Percentiles rank a stretch among this genome's conserved stretches.
phyloP scores from a whole-genome alignment of 2,113 vertebrate genomes.

The Seriola aureovittata region DNA sequence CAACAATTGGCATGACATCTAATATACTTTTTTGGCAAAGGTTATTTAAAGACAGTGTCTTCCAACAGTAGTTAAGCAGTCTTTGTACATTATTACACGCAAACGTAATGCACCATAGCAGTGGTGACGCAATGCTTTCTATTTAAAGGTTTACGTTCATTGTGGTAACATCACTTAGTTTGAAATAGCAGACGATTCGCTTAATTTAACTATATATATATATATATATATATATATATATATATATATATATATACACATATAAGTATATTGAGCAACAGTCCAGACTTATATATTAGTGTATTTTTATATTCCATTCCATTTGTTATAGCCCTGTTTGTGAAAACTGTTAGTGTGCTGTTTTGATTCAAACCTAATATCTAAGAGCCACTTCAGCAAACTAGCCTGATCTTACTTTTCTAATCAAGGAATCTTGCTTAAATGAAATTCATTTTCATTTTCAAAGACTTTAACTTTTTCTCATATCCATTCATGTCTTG shows the following conservation, averaged over 20 bases:
- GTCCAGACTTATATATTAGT: neutral
- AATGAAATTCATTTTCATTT: too few relatives aligned
- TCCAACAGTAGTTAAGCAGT: constrained; percentile 1
- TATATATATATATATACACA: too few relatives aligned
- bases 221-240: too few relatives aligned
- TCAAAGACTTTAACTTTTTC: too few relatives aligned
- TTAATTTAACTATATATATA: neutral
- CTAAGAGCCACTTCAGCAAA: neutral
- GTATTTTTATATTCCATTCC: too few relatives aligned
- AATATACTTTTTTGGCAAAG: constrained; percentile 20
- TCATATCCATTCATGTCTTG: too few relatives aligned
- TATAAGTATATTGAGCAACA: too few relatives aligned
- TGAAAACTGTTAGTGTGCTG: neutral
- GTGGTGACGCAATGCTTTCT: constrained; percentile 13
- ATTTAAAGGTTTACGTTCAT: constrained; percentile 1
- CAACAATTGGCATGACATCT: constrained; percentile 47
- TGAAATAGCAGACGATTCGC: neutral
- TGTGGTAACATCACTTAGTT: neutral
- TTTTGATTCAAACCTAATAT: neutral
- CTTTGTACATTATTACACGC: constrained; percentile 15
- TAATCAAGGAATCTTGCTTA: too few relatives aligned
- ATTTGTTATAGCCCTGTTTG: neutral
- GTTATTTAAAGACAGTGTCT: neutral
- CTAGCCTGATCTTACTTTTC: too few relatives aligned
- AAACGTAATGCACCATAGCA: constrained; percentile 15